These are phyloP conservation scores for Amorpha juglandis DNA, from an alignment of 2,888 invertebrate genomes.

Conservation along the genomic window DNA sequence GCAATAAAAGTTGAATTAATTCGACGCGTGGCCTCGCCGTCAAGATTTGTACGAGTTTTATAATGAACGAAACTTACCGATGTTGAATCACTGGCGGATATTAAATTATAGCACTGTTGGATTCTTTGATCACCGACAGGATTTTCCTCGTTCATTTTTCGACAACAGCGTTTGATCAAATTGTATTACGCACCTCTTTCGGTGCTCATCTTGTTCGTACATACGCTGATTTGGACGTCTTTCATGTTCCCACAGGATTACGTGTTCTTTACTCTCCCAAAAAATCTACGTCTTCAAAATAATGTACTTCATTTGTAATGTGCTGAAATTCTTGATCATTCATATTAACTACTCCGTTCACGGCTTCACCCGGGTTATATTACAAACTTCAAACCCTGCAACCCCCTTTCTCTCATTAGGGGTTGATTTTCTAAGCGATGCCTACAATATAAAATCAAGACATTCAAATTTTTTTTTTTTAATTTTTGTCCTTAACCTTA, in stretches of 20 bases:
- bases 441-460: too few relatives aligned
- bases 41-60: slow-evolving; percentile 17
- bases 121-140: slow-evolving; percentile 2
- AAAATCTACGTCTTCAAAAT: background rate
- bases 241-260: background rate
- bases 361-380: too few relatives aligned
- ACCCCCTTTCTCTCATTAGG: too few relatives aligned
- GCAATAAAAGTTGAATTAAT: slow-evolving; percentile 30
- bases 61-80: slow-evolving; percentile 25
- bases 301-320: background rate
- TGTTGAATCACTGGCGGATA: slow-evolving; percentile 20
- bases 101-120: slow-evolving; percentile 19
- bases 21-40: slow-evolving; percentile 23
- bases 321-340: background rate
- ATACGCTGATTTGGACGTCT: slow-evolving; percentile 2
- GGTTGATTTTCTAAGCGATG: too few relatives aligned
- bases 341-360: background rate
- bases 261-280: background rate
- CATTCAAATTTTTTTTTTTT: too few relatives aligned
- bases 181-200: slow-evolving; percentile 19
- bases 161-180: slow-evolving; percentile 12
- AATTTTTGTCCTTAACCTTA: too few relatives aligned
- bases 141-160: slow-evolving; percentile 5
- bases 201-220: background rate
- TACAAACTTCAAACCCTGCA: too few relatives aligned